phyloP scores from a whole-genome alignment of 2,888 invertebrate genomes.

The Lumbricus terrestris region DNA sequence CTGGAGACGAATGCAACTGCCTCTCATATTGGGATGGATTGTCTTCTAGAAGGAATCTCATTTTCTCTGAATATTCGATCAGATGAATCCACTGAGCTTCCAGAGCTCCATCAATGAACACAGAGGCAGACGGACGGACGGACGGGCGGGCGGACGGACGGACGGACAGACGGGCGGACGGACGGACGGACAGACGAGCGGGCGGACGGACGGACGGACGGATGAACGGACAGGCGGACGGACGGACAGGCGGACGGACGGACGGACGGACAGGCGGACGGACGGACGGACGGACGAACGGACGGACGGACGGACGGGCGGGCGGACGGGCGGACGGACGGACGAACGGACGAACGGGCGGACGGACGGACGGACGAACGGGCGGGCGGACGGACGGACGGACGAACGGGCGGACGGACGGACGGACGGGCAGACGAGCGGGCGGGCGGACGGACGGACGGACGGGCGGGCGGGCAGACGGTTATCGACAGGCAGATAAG shows the following conservation, averaged over 20 bases:
- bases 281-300: not conserved
- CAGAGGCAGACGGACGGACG: not conserved
- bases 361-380: not conserved
- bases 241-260: too few relatives aligned
- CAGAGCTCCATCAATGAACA: not conserved
- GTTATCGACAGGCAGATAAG: too few relatives aligned
- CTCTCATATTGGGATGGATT: constrained; percentile 3
- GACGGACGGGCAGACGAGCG: not conserved
- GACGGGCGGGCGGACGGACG: not conserved
- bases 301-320: not conserved
- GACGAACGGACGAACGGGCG: too few relatives aligned
- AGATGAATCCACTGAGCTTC: not conserved
- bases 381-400: not conserved
- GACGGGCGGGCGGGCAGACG: too few relatives aligned
- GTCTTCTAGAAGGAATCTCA: constrained; percentile 3
- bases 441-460: too few relatives aligned
- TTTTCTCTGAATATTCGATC: constrained; percentile 3
- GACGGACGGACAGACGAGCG: not conserved
- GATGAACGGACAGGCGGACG: too few relatives aligned
- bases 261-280: not conserved
- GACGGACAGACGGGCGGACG: not conserved
- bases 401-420: not conserved
- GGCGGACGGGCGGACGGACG: too few relatives aligned
- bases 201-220: too few relatives aligned
- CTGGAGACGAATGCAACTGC: not conserved